Evolutionary conservation across 1,140 invertebrate species (phyloP).

Genomic region (Idris sp.): DNA sequence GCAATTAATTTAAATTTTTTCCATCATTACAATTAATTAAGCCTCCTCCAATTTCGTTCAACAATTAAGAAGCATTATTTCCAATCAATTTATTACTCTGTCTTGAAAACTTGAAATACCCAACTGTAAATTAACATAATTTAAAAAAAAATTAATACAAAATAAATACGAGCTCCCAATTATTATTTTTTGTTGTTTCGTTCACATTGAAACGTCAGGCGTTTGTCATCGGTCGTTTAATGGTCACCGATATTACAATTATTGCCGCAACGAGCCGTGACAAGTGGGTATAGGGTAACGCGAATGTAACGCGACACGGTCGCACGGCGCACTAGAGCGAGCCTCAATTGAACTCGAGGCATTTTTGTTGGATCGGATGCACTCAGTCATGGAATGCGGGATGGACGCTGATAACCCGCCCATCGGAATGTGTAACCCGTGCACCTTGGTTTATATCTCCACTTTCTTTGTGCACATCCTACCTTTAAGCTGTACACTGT

Average conservation of each 20-base stretch:
- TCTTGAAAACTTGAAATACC: no score
- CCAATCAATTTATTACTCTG: no score
- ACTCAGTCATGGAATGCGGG: constrained; percentile 66
- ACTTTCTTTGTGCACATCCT: constrained; percentile 64
- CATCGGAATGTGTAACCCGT: constrained; percentile 76
- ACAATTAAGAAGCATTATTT: no score
- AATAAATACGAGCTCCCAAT: no score
- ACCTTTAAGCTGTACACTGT: constrained; percentile 58
- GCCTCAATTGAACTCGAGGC: constrained; percentile 45
- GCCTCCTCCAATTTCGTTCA: no score
- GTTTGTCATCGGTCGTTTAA: constrained; percentile 25
- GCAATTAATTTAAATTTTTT: no score
- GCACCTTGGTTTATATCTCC: constrained; percentile 69
- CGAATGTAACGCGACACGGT: constrained; percentile 31
- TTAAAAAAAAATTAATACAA: no score
- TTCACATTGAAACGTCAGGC: constrained; percentile 24
- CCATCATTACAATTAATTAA: no score
- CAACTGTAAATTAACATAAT: no score
- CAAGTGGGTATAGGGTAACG: constrained; percentile 15
- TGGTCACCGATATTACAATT: constrained; percentile 32
- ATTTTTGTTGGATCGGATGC: constrained; percentile 52
- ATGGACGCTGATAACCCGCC: constrained; percentile 75
- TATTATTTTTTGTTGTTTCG: no score
- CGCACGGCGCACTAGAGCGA: constrained; percentile 28
- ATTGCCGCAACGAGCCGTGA: constrained; percentile 32